Percentiles rank a stretch among this genome's conserved stretches.
phyloP scores from a whole-genome alignment of 1,140 invertebrate genomes.

The Dendrolimus punctatus region DNA sequence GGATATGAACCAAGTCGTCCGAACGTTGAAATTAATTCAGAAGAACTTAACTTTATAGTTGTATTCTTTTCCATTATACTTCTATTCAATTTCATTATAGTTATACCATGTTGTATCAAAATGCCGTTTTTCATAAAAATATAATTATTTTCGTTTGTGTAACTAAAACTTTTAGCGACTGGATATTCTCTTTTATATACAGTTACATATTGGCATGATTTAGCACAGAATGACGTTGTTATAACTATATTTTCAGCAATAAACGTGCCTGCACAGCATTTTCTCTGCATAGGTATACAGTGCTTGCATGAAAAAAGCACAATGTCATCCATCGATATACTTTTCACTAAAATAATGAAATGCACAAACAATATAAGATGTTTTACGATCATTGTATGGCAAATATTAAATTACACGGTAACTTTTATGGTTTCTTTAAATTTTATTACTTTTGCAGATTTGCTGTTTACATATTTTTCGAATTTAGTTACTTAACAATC shows the following conservation, averaged over 20 bases:
- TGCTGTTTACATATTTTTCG: too few relatives aligned
- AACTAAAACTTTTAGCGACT: too few relatives aligned
- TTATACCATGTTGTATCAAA: too few relatives aligned
- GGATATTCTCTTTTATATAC: not conserved
- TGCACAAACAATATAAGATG: slow-evolving; percentile 5
- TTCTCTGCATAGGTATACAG: slow-evolving; percentile 4
- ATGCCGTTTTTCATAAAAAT: too few relatives aligned
- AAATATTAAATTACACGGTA: too few relatives aligned
- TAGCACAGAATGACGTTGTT: slow-evolving; percentile 32
- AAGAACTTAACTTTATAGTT: slow-evolving; percentile 14
- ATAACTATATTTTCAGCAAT: slow-evolving; percentile 25
- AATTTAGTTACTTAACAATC: too few relatives aligned
- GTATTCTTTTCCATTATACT: slow-evolving; percentile 2
- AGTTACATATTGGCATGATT: slow-evolving; percentile 20
- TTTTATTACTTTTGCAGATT: too few relatives aligned
- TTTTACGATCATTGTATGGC: not conserved
- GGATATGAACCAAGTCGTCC: slow-evolving; percentile 18
- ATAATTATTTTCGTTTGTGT: too few relatives aligned
- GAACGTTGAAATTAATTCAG: slow-evolving; percentile 12
- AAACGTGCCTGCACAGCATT: slow-evolving; percentile 29
- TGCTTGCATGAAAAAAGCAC: slow-evolving; percentile 18
- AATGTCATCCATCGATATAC: slow-evolving; percentile 13
- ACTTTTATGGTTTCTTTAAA: too few relatives aligned
- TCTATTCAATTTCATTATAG: too few relatives aligned
- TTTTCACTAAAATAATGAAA: slow-evolving; percentile 5